These are phyloP conservation scores for Antennarius maculatus DNA, from an alignment of 2,797 vertebrate genomes.

Conservation along the genomic window DNA sequence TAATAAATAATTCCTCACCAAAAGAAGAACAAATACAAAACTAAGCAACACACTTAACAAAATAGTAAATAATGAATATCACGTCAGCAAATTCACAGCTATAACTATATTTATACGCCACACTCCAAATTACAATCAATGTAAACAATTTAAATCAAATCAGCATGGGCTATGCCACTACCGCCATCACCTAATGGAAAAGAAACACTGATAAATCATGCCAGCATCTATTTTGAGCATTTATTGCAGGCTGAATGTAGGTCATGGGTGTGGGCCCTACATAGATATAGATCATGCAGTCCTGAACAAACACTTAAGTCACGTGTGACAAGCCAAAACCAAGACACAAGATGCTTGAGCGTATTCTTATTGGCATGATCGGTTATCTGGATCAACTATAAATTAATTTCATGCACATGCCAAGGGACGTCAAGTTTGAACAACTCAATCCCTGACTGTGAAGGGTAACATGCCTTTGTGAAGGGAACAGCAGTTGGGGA, in stretches of 20 bases:
- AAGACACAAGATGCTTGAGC: not conserved
- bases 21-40: constrained; percentile 3
- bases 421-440: constrained; percentile 42
- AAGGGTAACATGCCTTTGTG: constrained; percentile 41
- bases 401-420: constrained; percentile 25
- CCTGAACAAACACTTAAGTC: not conserved
- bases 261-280: constrained; percentile 29
- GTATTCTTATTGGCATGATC: not conserved
- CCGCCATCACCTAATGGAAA: constrained; percentile 1
- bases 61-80: not conserved
- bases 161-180: not conserved
- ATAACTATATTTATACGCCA: not conserved
- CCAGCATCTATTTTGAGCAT: constrained; percentile 27
- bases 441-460: constrained; percentile 28
- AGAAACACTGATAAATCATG: constrained; percentile 4
- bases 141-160: not conserved
- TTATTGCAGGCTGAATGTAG: constrained; percentile 32
- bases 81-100: not conserved
- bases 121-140: not conserved
- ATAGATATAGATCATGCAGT: constrained; percentile 7
- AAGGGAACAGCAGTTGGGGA: constrained; percentile 38
- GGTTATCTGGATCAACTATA: not conserved
- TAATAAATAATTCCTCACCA: constrained; percentile 4
- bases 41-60: not conserved
- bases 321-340: not conserved